Conservation (phyloP, 2,888 invertebrate genomes). For the Zaprionus bogoriensis region DNA sequence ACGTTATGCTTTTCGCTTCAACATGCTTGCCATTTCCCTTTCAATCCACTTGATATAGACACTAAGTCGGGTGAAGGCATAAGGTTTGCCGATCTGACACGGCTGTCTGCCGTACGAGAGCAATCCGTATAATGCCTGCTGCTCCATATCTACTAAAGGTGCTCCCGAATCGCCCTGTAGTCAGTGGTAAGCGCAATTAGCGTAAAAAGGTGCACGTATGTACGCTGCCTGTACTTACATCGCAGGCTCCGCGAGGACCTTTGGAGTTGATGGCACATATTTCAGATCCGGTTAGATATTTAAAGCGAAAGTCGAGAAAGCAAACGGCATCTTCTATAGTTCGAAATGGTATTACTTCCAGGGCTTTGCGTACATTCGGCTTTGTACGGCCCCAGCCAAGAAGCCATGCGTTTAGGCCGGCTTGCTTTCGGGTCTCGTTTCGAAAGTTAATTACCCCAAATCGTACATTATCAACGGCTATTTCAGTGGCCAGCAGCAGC, state of each 20-base stretch:
- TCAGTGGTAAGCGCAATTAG: too few species aligned
- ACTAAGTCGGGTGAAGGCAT: conserved; percentile 62
- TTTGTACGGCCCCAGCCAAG: conserved; percentile 79
- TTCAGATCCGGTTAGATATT: conserved; percentile 64
- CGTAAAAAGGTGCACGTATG: not conserved
- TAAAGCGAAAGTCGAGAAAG: conserved; percentile 41
- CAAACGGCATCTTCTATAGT: conserved; percentile 71
- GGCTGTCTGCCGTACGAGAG: conserved; percentile 76
- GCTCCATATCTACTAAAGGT: conserved; percentile 68
- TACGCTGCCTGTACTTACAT: conserved; percentile 71
- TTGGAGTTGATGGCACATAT: conserved; percentile 74
- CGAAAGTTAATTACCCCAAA: conserved; percentile 41
- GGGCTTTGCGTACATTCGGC: conserved; percentile 14
- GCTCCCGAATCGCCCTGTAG: conserved; percentile 81
- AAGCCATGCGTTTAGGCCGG: conserved; percentile 31
- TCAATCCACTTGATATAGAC: conserved; percentile 55
- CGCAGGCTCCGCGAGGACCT: conserved; percentile 77
- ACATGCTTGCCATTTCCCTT: conserved; percentile 29
- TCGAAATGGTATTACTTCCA: conserved; percentile 66
- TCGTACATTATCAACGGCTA: conserved; percentile 60
- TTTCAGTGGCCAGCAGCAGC: conserved; percentile 54
- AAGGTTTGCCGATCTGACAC: conserved; percentile 43
- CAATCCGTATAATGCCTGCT: conserved; percentile 65
- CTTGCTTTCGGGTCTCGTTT: not conserved
- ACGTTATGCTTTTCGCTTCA: not conserved